phyloP scores from a whole-genome alignment of 37 sponge, comb jelly and placozoan genomes.

The Ianthella basta region DNA sequence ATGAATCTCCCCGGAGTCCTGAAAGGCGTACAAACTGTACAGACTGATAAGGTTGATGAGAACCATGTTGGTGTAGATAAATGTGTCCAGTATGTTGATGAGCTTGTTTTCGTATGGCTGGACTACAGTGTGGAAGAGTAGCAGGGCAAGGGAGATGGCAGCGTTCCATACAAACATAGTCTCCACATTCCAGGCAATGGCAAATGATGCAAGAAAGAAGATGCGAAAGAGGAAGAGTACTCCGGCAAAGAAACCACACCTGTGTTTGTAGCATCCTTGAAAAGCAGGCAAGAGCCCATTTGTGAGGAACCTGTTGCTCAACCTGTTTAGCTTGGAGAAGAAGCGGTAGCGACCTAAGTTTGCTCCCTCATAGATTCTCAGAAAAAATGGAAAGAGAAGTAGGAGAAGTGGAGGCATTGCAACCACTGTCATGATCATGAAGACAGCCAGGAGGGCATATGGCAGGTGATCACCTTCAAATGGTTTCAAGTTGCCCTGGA shows the following conservation, averaged over 20 bases:
- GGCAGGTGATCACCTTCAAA: constrained; percentile 32
- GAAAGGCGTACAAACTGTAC: constrained; percentile 38
- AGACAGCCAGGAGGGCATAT: constrained; percentile 33
- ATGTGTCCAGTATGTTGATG: constrained; percentile 55
- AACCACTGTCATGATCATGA: constrained; percentile 8
- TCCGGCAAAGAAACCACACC: constrained; percentile 72
- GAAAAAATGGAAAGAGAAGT: constrained; percentile 18
- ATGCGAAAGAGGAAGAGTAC: constrained; percentile 65
- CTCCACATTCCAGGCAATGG: constrained; percentile 34
- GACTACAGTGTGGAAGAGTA: constrained; percentile 32
- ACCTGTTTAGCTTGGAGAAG: neutral
- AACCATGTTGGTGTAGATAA: constrained; percentile 51
- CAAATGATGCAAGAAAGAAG: constrained; percentile 37
- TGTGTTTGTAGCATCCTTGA: constrained; percentile 67
- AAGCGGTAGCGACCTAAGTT: constrained; percentile 22
- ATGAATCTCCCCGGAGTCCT: neutral
- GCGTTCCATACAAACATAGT: constrained; percentile 24
- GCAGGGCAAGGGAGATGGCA: constrained; percentile 20
- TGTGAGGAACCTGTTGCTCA: neutral
- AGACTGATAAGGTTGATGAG: constrained; percentile 45
- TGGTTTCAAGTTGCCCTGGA: constrained; percentile 22
- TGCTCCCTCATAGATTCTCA: neutral
- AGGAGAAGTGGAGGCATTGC: constrained; percentile 57
- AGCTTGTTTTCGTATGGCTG: constrained; percentile 64
- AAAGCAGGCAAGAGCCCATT: constrained; percentile 58